A percentile compares a stretch with the other conserved stretches of the same genome.
Conservation (phyloP, 1,140 invertebrate species). For the Octopus bimaculoides region DNA sequence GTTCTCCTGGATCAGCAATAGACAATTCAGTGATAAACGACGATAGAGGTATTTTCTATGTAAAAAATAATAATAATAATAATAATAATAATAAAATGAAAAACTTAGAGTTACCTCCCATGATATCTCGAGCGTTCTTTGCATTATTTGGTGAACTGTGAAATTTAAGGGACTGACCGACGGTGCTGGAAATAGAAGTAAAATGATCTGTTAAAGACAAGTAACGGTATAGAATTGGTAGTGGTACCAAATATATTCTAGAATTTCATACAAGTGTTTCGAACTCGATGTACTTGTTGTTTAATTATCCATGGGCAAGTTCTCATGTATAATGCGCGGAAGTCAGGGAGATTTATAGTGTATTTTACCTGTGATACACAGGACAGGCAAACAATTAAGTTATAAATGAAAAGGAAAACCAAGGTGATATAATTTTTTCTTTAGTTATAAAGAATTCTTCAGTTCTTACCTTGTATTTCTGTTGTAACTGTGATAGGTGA, state of each 20-base stretch:
- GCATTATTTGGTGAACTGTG: background rate
- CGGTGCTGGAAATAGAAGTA: constrained; percentile 13
- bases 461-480: constrained; percentile 24
- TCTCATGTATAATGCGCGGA: no score
- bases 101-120: background rate
- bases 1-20: no score
- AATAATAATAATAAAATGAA: no score
- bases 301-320: no score
- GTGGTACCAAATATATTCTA: background rate
- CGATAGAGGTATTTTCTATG: no score
- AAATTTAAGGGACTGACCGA: constrained; percentile 13
- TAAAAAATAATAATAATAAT: no score
- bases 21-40: no score
- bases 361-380: no score
- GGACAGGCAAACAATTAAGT: no score
- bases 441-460: background rate
- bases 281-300: no score
- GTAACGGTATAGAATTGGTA: background rate
- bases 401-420: background rate
- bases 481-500: constrained; percentile 22
- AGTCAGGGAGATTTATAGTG: no score
- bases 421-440: background rate
- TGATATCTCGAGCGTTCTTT: background rate
- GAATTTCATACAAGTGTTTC: no score
- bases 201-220: background rate